Conservation (phyloP, 2,113 vertebrate species). For the Galemys pyrenaicus region DNA sequence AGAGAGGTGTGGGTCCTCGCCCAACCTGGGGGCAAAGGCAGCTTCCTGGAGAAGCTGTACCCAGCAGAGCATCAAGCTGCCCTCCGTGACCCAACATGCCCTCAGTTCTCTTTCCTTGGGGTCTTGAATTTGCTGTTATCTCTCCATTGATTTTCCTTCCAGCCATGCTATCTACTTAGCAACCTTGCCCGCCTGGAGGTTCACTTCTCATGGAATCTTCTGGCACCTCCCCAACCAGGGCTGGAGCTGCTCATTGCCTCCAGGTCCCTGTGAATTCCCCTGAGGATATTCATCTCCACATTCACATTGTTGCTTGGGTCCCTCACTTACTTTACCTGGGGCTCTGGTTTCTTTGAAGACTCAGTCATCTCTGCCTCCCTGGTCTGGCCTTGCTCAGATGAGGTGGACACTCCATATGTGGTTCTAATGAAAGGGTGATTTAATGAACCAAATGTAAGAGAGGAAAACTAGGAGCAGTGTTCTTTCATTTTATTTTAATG, state of each 20-base stretch:
- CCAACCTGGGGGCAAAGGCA: too few relatives aligned
- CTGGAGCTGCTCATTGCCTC: neutral
- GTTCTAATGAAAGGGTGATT: accelerated
- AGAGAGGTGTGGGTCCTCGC: neutral
- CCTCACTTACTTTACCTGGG: neutral
- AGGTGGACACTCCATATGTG: accelerated
- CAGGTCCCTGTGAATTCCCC: neutral
- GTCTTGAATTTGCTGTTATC: neutral
- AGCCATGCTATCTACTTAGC: neutral
- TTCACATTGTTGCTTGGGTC: neutral
- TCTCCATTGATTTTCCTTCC: neutral
- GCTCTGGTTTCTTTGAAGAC: neutral
- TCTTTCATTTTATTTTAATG: neutral
- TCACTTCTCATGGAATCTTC: neutral
- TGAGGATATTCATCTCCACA: accelerated
- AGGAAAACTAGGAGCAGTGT: neutral
- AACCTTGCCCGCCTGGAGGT: neutral
- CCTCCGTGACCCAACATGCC: accelerated
- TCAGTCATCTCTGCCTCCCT: neutral
- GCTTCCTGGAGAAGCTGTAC: neutral
- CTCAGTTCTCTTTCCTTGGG: neutral
- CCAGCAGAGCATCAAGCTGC: neutral
- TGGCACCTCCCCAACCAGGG: neutral
- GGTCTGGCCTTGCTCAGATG: neutral
- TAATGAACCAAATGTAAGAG: neutral